Base-by-base conservation (phyloP, 92 coral and sea anemone species). In the Palythoa heliodiscus region DNA sequence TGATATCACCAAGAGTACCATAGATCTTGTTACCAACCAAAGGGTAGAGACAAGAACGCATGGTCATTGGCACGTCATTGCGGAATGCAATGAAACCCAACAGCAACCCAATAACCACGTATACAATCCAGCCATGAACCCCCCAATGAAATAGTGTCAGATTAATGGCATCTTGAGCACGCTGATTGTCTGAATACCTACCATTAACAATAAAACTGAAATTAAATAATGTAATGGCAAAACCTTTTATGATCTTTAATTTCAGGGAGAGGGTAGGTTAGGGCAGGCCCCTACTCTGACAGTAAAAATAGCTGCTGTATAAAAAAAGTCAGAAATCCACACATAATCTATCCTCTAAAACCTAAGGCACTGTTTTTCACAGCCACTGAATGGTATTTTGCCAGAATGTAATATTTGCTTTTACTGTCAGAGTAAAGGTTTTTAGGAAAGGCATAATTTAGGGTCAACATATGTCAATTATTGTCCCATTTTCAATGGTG, bases 61-160 rank as follows among this genome's bases (percentile, higher is more conserved):
- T 93, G n/a, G 98, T 93, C 98, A 95, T 95, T 50, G 98, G 98
- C 35, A 91, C 91, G 38, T 89, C 89, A 83, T 90, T 92, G 64
- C 94, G 82, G 92, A 89, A 91, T 35, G 92, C 86, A 2, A 95
- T 92, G 88, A 93, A 95, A 55, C 92, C 96, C 60, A 95, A 89
- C 19, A 91, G 86, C 64, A 95, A 91, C 23, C 95, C 98, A 35
- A 95, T 90, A 75, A 95, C 69, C 55, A 87, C 90, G 69, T 95
- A 95, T 48, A 95, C 98, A 58, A 95, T 88, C 98, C 98, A 95
- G 54, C 95, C 98, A 82, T 95, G 98, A 15, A 95, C 48, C 12
- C 98, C 98, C 98, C 98, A 95, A 86, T 95, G 98, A 71, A 95
- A 95, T 12, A 95, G 63, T 2, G 96, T 95, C 38, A 93, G 60